Evolutionary conservation across 1,140 invertebrate genomes (phyloP), one percentile per base, ranked within the genome.

Genomic region (Calliphora vicina): DNA sequence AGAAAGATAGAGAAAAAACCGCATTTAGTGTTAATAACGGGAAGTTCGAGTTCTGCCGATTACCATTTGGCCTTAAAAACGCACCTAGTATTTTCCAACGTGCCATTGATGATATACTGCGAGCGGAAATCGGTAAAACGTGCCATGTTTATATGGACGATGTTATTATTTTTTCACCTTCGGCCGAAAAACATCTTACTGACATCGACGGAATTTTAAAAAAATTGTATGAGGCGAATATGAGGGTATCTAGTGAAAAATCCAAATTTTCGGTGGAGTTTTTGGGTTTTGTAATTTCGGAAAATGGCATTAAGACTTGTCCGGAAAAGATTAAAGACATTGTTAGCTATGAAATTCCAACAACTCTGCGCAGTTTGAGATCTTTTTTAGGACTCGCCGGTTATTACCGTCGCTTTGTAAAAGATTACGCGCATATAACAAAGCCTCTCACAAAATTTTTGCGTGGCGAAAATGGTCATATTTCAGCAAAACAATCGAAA

Each of bases 241-340:
- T 61, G 78, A 71, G 45, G 50, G 74, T 25, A 23, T 72, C 50
- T n/a, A n/a, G 20, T 13, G 84, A 78, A 83, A 92, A 92, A 86
- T 91, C 87, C 71, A 82, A 90, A 50, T 92, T 93, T 42, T 42
- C 89, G 20, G 74, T 84, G 15, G 29, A 84, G 50, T 85, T 61
- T 81, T 80, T 84, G 20, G 83, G 83, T 0, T 86, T 84, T 61
- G 42, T 84, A 2, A 43, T 85, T 12, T 83, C 81, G 10, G 35
- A 42, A 13, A 25, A 80, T 74, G 83, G 84, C 15, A 84, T 84
- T 29, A 72, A 50, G 80, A 86, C 84, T 71, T 72, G 84, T 83
- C 82, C 83, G 8, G 76, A 85, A 12, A 86, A 86, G 50, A 78
- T 86, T 15, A 35, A 81, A n/a, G 84, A 80, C 9, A 87, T 87